Conservation (phyloP, 2,888 invertebrate genomes). For the Apeira syringaria region DNA sequence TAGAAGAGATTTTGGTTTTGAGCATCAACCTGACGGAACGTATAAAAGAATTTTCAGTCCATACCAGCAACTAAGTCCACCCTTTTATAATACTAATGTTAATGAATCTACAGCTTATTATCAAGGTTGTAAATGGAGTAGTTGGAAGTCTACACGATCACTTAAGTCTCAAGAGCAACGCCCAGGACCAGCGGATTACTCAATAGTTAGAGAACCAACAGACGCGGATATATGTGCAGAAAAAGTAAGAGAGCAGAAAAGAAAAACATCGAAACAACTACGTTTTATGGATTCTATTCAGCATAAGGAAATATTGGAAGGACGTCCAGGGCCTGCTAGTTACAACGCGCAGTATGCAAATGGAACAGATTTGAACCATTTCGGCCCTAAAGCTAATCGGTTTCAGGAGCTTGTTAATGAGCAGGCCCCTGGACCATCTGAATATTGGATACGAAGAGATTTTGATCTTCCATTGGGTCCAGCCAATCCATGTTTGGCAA, state of each 20-base stretch:
- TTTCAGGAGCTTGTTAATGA: slow-evolving; percentile 37
- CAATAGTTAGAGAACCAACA: slow-evolving; percentile 37
- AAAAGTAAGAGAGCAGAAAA: slow-evolving; percentile 48
- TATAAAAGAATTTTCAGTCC: slow-evolving; percentile 34
- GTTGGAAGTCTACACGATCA: slow-evolving; percentile 47
- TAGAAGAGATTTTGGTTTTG: slow-evolving; percentile 45
- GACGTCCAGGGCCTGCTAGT: slow-evolving; percentile 56
- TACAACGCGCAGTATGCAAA: slow-evolving; percentile 54
- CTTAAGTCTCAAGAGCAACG: slow-evolving; percentile 28
- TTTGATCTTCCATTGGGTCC: slow-evolving; percentile 51
- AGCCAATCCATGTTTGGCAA: slow-evolving; percentile 42
- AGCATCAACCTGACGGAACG: slow-evolving; percentile 36
- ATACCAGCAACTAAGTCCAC: slow-evolving; percentile 40
- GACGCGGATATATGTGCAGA: slow-evolving; percentile 51
- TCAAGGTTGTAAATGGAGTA: slow-evolving; percentile 72
- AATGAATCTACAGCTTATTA: slow-evolving; percentile 58
- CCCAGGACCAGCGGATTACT: slow-evolving; percentile 67
- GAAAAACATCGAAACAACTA: slow-evolving; percentile 58
- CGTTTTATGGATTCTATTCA: slow-evolving; percentile 66
- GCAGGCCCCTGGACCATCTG: slow-evolving; percentile 55
- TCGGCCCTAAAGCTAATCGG: slow-evolving; percentile 55
- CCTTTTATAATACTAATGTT: slow-evolving; percentile 58
- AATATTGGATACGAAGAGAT: slow-evolving; percentile 53
- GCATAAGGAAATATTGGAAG: slow-evolving; percentile 49
- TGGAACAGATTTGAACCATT: slow-evolving; percentile 39